Conservation (phyloP, 2,797 vertebrate species). For the Natrix natrix region DNA sequence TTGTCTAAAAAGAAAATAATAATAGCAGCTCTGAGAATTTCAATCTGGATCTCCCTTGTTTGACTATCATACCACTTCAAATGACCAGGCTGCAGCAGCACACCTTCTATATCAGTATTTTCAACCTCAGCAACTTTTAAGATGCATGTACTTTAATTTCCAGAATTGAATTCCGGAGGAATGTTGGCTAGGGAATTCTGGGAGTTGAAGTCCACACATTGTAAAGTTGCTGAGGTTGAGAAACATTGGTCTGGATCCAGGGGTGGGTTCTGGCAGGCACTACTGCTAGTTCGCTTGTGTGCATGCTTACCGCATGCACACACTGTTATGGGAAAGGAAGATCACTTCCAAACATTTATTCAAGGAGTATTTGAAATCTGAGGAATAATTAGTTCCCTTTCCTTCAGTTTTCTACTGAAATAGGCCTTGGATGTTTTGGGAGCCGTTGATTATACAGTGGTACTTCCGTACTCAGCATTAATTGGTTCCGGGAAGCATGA, state of each 20-base stretch:
- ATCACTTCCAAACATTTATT: not conserved
- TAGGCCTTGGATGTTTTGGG: not conserved
- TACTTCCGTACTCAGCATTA: not conserved
- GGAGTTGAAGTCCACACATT: not conserved
- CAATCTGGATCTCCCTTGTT: not conserved
- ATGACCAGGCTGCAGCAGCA: not conserved
- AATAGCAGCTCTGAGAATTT: not conserved
- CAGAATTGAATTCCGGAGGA: not conserved
- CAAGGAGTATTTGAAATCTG: not conserved
- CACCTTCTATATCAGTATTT: not conserved
- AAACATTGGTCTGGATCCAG: not conserved
- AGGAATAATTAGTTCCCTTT: not conserved
- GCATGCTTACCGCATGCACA: too few relatives aligned
- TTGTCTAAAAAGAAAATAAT: not conserved
- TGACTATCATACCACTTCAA: not conserved
- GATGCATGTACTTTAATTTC: not conserved
- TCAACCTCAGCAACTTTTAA: not conserved
- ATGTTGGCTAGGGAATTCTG: not conserved
- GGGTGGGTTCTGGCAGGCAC: too few relatives aligned
- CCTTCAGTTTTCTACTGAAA: not conserved
- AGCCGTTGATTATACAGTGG: not conserved
- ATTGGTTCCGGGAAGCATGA: not conserved
- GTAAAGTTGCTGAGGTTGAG: not conserved
- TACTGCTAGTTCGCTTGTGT: too few relatives aligned
- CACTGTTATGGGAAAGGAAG: not conserved